phyloP scores from a whole-genome alignment of 2,113 vertebrate species.

The Numenius arquata region DNA sequence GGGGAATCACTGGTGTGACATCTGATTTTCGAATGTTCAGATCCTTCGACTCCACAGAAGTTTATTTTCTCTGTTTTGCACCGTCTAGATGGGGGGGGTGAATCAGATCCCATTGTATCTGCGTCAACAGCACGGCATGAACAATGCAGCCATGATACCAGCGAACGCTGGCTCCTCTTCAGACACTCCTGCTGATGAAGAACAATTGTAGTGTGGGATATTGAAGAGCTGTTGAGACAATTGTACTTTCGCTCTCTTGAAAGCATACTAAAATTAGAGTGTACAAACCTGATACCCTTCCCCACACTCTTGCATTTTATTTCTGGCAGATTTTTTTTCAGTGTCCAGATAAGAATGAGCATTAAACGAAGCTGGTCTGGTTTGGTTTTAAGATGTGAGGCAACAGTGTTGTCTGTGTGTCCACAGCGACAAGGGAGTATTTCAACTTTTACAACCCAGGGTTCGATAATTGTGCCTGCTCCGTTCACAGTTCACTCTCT shows the following conservation, averaged over 20 bases:
- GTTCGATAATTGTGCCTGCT: neutral
- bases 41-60: neutral
- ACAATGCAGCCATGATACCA: neutral
- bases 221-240: constrained; percentile 20
- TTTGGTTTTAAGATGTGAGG: neutral
- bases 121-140: neutral
- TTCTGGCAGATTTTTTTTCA: neutral
- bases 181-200: neutral
- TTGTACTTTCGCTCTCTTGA: neutral
- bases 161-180: neutral
- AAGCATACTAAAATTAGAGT: constrained; percentile 10
- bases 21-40: neutral
- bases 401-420: neutral
- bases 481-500: neutral
- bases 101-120: neutral
- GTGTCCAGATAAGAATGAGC: neutral
- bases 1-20: neutral
- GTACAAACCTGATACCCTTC: neutral
- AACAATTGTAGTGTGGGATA: neutral
- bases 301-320: neutral
- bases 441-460: neutral
- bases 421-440: neutral
- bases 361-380: neutral
- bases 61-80: constrained; percentile 8
- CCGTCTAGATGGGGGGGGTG: neutral